Conservation (phyloP, 92 coral and sea anemone genomes). For the Pocillopora grandis region DNA sequence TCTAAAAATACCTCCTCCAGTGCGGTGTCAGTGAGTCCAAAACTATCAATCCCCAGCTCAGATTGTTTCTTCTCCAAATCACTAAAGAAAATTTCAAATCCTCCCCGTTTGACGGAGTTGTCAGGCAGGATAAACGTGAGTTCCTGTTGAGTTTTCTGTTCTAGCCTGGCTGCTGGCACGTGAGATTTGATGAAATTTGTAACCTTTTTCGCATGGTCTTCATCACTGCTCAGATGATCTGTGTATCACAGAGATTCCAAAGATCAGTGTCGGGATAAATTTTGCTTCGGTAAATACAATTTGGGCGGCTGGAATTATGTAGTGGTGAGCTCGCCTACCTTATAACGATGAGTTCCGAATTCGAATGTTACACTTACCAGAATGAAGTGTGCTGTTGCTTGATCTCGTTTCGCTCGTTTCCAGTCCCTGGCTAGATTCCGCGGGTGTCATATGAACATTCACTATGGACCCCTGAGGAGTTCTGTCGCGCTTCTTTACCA, state of each 20-base stretch:
- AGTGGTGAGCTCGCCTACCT: neutral
- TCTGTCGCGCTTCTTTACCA: constrained; percentile 75
- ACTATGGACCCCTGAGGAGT: constrained; percentile 72
- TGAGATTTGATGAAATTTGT: constrained; percentile 77
- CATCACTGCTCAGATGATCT: constrained; percentile 26
- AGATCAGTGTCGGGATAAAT: neutral
- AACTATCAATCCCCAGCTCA: constrained; percentile 86
- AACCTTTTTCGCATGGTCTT: constrained; percentile 65
- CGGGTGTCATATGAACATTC: constrained; percentile 14
- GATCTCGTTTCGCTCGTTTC: neutral
- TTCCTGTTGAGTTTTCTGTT: constrained; percentile 87
- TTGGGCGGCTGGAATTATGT: neutral
- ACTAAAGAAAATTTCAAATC: constrained; percentile 81
- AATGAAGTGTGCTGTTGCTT: constrained; percentile 12
- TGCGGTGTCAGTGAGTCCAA: constrained; percentile 85
- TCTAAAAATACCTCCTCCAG: constrained; percentile 77
- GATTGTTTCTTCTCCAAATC: constrained; percentile 78
- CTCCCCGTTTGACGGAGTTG: constrained; percentile 84
- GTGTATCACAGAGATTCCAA: neutral
- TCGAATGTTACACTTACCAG: constrained; percentile 8
- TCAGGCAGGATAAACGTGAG: constrained; percentile 91
- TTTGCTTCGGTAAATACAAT: neutral
- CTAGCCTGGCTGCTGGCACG: constrained; percentile 81
- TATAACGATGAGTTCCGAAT: neutral
- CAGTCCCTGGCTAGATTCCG: constrained; percentile 15